Conservation (phyloP, 1,140 invertebrate species). For the Heliconius nattereri region DNA sequence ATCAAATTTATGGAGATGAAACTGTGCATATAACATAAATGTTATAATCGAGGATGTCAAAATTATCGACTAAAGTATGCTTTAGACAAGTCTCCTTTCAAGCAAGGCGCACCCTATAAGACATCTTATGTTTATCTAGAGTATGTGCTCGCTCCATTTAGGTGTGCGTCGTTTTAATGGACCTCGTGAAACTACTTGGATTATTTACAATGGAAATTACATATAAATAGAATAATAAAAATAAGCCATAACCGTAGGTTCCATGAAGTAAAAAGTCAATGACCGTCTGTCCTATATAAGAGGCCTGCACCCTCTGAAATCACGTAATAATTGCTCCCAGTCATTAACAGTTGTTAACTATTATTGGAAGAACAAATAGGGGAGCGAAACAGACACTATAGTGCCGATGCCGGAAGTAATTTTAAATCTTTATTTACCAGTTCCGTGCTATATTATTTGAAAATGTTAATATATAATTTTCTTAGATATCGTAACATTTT, state of each 20-base stretch:
- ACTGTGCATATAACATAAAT: background rate
- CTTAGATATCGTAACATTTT: background rate
- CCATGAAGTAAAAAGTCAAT: conserved; percentile 42
- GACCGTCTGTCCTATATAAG: conserved; percentile 48
- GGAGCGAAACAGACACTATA: conserved; percentile 20
- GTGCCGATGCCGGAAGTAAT: conserved; percentile 19
- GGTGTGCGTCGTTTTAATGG: conserved; percentile 25
- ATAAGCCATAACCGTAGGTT: conserved; percentile 45
- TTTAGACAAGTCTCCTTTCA: background rate
- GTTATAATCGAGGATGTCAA: background rate
- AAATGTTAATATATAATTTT: background rate
- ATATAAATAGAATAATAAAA: conserved; percentile 24
- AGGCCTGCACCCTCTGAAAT: conserved; percentile 46
- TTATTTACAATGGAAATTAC: conserved; percentile 26
- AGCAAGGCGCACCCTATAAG: background rate
- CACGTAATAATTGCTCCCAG: conserved; percentile 49
- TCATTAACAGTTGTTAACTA: conserved; percentile 44
- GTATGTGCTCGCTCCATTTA: conserved; percentile 7
- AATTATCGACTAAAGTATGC: background rate
- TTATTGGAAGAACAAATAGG: conserved; percentile 43
- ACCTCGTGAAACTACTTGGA: conserved; percentile 8
- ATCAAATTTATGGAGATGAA: no score
- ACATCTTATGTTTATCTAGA: conserved; percentile 15
- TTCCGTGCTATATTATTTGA: background rate
- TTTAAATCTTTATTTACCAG: conserved; percentile 1